phyloP scores from a whole-genome alignment of 2,888 invertebrate genomes.

The Lepidonotus clava region DNA sequence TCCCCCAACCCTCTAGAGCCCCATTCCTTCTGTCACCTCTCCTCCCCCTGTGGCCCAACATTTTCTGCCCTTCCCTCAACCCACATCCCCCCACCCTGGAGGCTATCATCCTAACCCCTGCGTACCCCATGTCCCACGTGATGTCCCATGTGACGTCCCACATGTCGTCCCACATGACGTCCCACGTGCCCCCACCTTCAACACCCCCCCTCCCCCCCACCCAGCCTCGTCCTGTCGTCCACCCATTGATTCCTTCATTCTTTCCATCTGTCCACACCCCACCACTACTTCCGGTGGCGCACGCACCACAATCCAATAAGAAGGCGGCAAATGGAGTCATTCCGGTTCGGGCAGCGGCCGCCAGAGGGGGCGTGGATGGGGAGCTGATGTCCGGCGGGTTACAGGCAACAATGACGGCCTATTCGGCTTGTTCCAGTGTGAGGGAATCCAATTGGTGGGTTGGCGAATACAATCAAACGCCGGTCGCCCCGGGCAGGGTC shows the following conservation, averaged over 20 bases:
- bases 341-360: neutral
- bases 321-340: constrained; percentile 28
- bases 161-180: neutral
- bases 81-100: neutral
- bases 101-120: neutral
- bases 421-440: constrained; percentile 6
- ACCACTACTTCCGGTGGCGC: neutral
- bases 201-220: neutral
- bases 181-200: neutral
- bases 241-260: constrained; percentile 5
- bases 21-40: too few species aligned
- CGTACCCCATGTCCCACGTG: neutral
- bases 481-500: too few species aligned
- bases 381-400: neutral
- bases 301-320: constrained; percentile 7
- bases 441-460: neutral
- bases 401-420: neutral
- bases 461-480: too few species aligned
- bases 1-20: neutral
- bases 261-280: neutral
- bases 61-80: neutral
- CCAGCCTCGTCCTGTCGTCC: neutral
- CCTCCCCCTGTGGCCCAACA: neutral
- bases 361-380: neutral
- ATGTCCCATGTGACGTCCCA: neutral